Conservation (phyloP, 30 jellyfish, hydroid and myxozoan species). For the Turritopsis dohrnii region DNA sequence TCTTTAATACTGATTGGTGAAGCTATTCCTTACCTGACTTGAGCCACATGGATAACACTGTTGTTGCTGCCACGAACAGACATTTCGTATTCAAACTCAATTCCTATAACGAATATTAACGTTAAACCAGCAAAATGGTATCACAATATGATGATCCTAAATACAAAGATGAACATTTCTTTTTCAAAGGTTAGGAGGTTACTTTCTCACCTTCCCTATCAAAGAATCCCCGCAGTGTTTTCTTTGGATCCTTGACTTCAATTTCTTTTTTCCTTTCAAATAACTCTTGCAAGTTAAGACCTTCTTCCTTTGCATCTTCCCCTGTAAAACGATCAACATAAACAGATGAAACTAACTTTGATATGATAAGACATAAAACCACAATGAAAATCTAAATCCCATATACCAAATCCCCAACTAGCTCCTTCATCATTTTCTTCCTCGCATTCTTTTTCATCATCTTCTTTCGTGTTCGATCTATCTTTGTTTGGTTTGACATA, state of each 20-base stretch:
- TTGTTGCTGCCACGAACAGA: constrained; percentile 82
- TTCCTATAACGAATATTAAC: constrained; percentile 38
- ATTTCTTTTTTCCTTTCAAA: constrained; percentile 65
- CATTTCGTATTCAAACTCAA: constrained; percentile 88
- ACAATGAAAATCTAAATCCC: neutral
- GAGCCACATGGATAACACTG: constrained; percentile 62
- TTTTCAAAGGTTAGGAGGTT: too few relatives aligned
- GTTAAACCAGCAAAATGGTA: neutral
- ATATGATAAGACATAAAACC: neutral
- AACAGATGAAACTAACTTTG: neutral
- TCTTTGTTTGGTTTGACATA: constrained; percentile 19
- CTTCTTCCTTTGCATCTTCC: constrained; percentile 98
- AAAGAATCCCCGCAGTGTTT: constrained; percentile 88
- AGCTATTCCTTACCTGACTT: constrained; percentile 58
- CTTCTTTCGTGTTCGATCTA: neutral
- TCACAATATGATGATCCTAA: neutral
- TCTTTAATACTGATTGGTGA: too few relatives aligned
- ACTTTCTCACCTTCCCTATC: constrained; percentile 81
- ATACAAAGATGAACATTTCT: neutral
- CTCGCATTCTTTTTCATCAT: constrained; percentile 19
- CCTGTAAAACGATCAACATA: constrained; percentile 27
- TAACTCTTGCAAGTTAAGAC: constrained; percentile 58
- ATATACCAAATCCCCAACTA: constrained; percentile 93
- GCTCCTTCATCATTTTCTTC: constrained; percentile 40
- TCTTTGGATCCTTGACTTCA: constrained; percentile 92